Base-by-base conservation (phyloP, 1,140 invertebrate species). In the Homalodisca vitripennis region DNA sequence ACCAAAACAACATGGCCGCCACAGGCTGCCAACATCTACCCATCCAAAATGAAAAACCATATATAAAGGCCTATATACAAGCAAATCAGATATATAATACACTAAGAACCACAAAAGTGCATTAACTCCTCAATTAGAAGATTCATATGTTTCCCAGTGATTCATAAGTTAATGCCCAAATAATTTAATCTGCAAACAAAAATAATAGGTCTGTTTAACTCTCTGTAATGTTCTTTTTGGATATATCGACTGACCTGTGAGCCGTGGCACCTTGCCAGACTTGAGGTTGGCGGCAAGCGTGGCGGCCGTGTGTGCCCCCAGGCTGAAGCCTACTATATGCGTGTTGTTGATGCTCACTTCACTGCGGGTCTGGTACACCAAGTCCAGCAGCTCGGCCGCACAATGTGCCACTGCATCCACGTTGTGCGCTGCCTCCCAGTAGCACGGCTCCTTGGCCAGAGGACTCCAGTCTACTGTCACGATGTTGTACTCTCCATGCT, bases 241-340 rank as follows among this genome's bases (percentile, higher is more conserved):
- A n/a, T n/a, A n/a, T n/a, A n/a, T n/a, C n/a, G n/a, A 41, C 34
- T 17, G 70, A 76, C 80, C 81, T n/a, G 80, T 82, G 22, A 82
- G 75, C 29, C 80, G 73, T n/a, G 64, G 51, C 1, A 81, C 64
- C 3, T 31, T 32, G 2, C 71, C 47, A 17, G 72, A 72, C n/a
- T 75, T 73, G 2, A 84, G 70, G 67, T 79, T 79, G 27, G 78
- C 78, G 0, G 88, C 89, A 1, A 88, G 81, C 62, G 86, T 84
- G 0, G 89, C 89, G 1, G 89, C 85, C 30, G 92, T 82, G 68
- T 93, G 90, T 3, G 87, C 88, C 0, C 91, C 91, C 41, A 93
- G 78, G 3, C 90, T 92, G 76, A 92, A 90, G 0, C 88, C 90
- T 34, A 93, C 83, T 2, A 92, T 75, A 75, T 93, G 90, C n/a